Conservation (phyloP, 2,113 vertebrate species). For the Cephalopholis sonnerati region DNA sequence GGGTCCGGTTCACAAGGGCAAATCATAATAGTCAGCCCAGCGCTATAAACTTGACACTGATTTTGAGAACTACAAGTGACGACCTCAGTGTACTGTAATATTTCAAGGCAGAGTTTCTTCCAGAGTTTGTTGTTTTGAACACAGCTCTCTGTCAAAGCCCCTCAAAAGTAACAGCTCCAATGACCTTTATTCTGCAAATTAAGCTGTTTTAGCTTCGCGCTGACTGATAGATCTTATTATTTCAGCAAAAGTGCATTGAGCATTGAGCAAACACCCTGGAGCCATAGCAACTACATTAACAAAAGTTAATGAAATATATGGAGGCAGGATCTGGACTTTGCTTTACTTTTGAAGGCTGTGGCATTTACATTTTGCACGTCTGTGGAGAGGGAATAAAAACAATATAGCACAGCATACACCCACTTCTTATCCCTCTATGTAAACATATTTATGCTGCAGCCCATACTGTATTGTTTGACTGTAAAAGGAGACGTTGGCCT, state of each 20-base stretch:
- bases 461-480: not conserved
- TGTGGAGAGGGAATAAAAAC: slow-evolving; percentile 44
- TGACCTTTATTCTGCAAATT: slow-evolving; percentile 89
- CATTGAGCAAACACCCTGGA: slow-evolving; percentile 82
- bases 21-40: slow-evolving; percentile 35
- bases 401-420: slow-evolving; percentile 20
- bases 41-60: slow-evolving; percentile 28
- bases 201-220: slow-evolving; percentile 79
- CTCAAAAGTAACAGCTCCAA: slow-evolving; percentile 73
- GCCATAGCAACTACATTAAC: slow-evolving; percentile 82
- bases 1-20: slow-evolving; percentile 43
- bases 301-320: slow-evolving; percentile 85
- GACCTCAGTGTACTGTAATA: slow-evolving; percentile 28
- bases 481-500: slow-evolving; percentile 5
- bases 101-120: slow-evolving; percentile 40
- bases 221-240: slow-evolving; percentile 87
- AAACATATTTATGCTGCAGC: slow-evolving; percentile 30
- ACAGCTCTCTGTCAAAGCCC: slow-evolving; percentile 58
- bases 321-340: slow-evolving; percentile 70
- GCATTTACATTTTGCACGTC: slow-evolving; percentile 74
- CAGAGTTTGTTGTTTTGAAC: slow-evolving; percentile 54
- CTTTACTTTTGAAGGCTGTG: slow-evolving; percentile 76
- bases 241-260: slow-evolving; percentile 83
- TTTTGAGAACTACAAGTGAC: slow-evolving; percentile 38
- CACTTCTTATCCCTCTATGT: slow-evolving; percentile 29